Percentiles rank a stretch among this genome's conserved stretches.
Evolutionary conservation across 2,113 vertebrate species (phyloP).

Genomic region (Rissa tridactyla): DNA sequence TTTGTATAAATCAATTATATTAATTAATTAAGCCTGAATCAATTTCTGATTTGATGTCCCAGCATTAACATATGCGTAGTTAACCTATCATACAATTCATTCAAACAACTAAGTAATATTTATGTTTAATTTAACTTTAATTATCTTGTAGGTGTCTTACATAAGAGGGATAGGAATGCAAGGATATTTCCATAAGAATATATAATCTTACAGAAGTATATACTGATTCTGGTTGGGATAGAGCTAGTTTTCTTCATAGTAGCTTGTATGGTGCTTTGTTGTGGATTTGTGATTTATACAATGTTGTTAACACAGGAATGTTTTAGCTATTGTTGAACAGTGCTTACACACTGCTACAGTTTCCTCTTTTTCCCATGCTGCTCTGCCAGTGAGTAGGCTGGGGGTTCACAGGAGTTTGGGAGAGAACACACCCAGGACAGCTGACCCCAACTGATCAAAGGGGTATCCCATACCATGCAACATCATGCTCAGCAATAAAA

Average conservation of each 20-base stretch:
- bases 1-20: neutral
- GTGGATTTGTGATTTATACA: neutral
- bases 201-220: neutral
- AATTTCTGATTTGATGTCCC: neutral
- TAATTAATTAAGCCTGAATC: neutral
- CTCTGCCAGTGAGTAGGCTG: neutral
- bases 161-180: neutral
- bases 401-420: neutral
- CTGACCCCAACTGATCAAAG: neutral
- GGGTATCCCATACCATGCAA: neutral
- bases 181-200: neutral
- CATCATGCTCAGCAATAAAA: neutral
- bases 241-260: neutral
- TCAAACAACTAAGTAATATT: neutral
- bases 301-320: neutral
- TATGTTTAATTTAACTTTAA: neutral
- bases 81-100: neutral
- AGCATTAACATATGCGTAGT: neutral
- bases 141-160: neutral
- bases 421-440: neutral
- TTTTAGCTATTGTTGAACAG: neutral
- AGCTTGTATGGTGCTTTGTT: neutral
- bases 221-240: neutral
- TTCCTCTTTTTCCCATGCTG: neutral
- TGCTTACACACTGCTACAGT: neutral